Evolutionary conservation across 2,113 vertebrate species (phyloP).

Genomic region (Channa argus): DNA sequence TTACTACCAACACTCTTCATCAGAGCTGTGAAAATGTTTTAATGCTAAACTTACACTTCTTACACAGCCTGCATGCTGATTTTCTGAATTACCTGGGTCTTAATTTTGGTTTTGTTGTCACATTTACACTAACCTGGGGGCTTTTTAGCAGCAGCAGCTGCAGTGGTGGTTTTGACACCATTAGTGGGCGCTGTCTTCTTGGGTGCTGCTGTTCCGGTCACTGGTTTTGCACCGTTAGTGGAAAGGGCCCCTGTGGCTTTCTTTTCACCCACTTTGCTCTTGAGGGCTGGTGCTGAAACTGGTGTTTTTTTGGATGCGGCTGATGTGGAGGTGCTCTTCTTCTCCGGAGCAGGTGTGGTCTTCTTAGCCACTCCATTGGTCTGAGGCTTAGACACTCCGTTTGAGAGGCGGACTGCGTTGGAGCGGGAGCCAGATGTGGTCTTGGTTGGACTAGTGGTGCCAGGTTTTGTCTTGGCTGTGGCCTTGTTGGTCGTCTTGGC

Average conservation of each 20-base stretch:
- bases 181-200: constrained; percentile 72
- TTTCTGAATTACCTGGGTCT: neutral
- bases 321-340: constrained; percentile 65
- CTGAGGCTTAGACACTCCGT: constrained; percentile 79
- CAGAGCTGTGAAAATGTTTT: constrained; percentile 22
- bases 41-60: neutral
- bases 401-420: constrained; percentile 70
- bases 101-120: neutral
- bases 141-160: constrained; percentile 67
- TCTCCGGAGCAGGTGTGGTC: constrained; percentile 58
- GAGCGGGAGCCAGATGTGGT: constrained; percentile 64
- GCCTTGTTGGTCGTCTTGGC: constrained; percentile 76
- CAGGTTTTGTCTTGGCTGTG: constrained; percentile 73
- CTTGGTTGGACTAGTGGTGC: constrained; percentile 58
- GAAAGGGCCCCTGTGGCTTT: constrained; percentile 64
- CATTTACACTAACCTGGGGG: constrained; percentile 72
- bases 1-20: constrained; percentile 13
- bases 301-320: constrained; percentile 69
- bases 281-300: constrained; percentile 23
- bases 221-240: constrained; percentile 60
- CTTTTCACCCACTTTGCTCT: constrained; percentile 78
- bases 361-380: constrained; percentile 79
- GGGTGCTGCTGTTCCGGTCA: constrained; percentile 45
- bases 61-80: neutral
- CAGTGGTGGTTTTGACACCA: constrained; percentile 72